Base-by-base conservation (phyloP, 2,113 vertebrate genomes). In the Leptobrachium ailaonicum region DNA sequence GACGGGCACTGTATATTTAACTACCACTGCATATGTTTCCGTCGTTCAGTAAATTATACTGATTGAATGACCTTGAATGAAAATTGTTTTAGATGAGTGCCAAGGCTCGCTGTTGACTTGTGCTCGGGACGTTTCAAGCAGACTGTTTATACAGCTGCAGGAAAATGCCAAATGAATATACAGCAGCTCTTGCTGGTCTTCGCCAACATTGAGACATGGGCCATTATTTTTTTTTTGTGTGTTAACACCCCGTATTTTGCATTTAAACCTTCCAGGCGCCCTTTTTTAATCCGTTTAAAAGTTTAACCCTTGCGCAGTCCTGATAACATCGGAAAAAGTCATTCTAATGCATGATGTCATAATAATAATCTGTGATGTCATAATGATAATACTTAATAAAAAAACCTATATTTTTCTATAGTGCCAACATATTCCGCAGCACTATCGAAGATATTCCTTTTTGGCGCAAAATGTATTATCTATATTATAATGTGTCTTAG, bases 81-180 rank as follows among this genome's bases (percentile, higher is more conserved):
- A 80, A 73, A 60, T 68, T 67, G 71, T 74, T 73, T 68, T 80
- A 9, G 53, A 10, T 58, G 66, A 47, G 71, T 68, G 78, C 78
- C 78, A 68, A 80, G 77, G 53, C 64, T 67, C 13, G 56, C 42
- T 74, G 78, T 43, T 50, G 78, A 62, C 71, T 20, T 56, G 71
- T 7, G 78, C 71, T 47, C 50, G 64, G 78, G 78, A 68, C 71
- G 41, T 58, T 80, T 20, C 60, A 41, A 74, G 71, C 50, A 74
- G 71, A 73, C 71, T 80, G 78, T 80, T 80, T 80, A 74, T 80
- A 74, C 78, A 80, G 78, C 78, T 74, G 78, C 50, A 74, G 77
- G 58, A 58, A 77, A 44, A 68, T 74, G 54, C 71, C 71, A 58
- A 42, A 73, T 73, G 70, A 67, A 43, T 73, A n/a, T 73, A 73